Conservation (phyloP, 1,140 invertebrate species). For the Drosophila saltans region DNA sequence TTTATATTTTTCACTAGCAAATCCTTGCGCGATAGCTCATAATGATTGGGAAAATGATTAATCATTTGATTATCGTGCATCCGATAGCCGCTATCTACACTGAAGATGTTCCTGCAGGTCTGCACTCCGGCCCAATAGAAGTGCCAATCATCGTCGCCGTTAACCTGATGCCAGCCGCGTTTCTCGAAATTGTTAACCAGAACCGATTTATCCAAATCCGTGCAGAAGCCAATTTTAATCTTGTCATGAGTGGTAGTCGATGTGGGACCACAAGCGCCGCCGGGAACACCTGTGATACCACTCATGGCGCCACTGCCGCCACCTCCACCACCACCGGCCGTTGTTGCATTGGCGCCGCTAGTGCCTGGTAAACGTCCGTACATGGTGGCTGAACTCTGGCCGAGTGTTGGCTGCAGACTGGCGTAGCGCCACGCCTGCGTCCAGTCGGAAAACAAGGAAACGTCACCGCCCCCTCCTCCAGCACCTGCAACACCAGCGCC, state of each 20-base stretch:
- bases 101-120: constrained; percentile 95
- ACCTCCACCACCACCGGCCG: not conserved
- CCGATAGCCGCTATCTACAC: constrained; percentile 95
- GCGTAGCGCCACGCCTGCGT: constrained; percentile 46
- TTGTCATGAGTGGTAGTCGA: constrained; percentile 70
- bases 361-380: constrained; percentile 62
- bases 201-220: constrained; percentile 97
- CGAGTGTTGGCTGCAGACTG: constrained; percentile 52
- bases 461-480: not conserved
- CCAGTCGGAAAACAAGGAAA: constrained; percentile 31
- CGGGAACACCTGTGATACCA: not conserved
- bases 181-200: constrained; percentile 97
- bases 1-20: constrained; percentile 98
- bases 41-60: constrained; percentile 97
- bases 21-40: constrained; percentile 97
- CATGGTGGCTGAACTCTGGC: constrained; percentile 50
- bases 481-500: too few relatives aligned
- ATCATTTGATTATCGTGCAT: constrained; percentile 96
- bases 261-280: constrained; percentile 1
- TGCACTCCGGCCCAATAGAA: constrained; percentile 97
- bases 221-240: constrained; percentile 91
- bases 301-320: not conserved
- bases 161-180: constrained; percentile 95
- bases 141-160: constrained; percentile 97
- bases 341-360: constrained; percentile 19